Evolutionary conservation across 1,140 invertebrate species (phyloP).

Genomic region (Sycophila sp.): DNA sequence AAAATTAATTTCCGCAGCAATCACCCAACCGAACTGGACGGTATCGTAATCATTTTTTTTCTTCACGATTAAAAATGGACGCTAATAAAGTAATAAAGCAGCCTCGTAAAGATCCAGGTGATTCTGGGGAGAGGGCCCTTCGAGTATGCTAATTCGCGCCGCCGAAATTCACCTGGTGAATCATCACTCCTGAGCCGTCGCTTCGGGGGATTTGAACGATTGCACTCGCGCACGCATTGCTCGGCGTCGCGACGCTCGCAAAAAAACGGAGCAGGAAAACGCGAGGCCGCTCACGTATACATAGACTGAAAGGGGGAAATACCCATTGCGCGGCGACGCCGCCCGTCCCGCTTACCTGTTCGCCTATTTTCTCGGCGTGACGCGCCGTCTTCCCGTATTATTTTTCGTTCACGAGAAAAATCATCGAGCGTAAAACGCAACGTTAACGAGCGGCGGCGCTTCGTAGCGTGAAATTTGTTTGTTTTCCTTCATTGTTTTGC

Average conservation of each 20-base stretch:
- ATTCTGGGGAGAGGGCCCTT: too few species aligned
- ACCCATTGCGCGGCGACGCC: neutral
- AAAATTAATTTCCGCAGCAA: too few species aligned
- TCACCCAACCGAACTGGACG: too few species aligned
- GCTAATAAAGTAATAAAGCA: too few species aligned
- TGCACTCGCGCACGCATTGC: neutral
- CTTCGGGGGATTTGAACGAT: neutral
- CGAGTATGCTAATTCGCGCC: too few species aligned
- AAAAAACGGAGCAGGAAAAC: conserved; percentile 2
- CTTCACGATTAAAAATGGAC: too few species aligned
- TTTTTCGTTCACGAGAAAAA: neutral
- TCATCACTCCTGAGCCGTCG: too few species aligned
- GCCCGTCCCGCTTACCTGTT: neutral
- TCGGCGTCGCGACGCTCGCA: neutral
- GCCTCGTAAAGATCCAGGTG: too few species aligned
- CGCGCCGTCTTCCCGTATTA: neutral
- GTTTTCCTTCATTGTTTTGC: too few species aligned
- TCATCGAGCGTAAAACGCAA: neutral
- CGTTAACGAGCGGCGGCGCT: neutral
- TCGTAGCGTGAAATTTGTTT: too few species aligned
- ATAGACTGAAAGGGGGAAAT: conserved; percentile 11
- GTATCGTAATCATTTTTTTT: too few species aligned
- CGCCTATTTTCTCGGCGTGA: conserved; percentile 2
- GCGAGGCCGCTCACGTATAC: neutral
- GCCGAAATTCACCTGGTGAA: too few species aligned